Percentiles rank a stretch among this genome's conserved stretches.
Conservation (phyloP, 2,113 vertebrate genomes). For the Toxotes jaculatrix region DNA sequence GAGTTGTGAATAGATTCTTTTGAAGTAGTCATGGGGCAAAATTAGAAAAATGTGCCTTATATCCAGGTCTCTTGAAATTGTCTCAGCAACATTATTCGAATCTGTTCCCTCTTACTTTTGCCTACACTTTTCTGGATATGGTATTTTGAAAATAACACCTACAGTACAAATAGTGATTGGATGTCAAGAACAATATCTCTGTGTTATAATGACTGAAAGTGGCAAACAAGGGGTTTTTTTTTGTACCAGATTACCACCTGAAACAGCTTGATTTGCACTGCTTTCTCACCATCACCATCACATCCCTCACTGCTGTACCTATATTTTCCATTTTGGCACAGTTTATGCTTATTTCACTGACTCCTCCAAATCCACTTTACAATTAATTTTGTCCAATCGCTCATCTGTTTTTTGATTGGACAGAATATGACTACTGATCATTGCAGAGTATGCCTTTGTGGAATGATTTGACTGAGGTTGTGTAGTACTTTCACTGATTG, state of each 20-base stretch:
- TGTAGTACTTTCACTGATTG: slow-evolving; percentile 58
- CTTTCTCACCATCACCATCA: slow-evolving; percentile 41
- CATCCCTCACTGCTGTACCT: slow-evolving; percentile 26
- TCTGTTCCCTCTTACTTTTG: slow-evolving; percentile 37
- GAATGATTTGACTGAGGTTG: slow-evolving; percentile 28
- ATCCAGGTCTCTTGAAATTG: slow-evolving; percentile 57
- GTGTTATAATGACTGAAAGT: slow-evolving; percentile 32
- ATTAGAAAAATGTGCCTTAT: slow-evolving; percentile 79
- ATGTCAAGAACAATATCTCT: slow-evolving; percentile 17
- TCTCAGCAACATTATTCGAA: slow-evolving; percentile 42
- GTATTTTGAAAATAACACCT: slow-evolving; percentile 46
- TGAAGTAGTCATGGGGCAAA: slow-evolving; percentile 34
- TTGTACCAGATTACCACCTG: slow-evolving; percentile 26
- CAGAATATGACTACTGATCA: slow-evolving; percentile 74
- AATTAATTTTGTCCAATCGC: slow-evolving; percentile 35
- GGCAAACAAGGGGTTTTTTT: neutral
- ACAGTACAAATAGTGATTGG: slow-evolving; percentile 38
- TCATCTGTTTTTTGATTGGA: slow-evolving; percentile 30
- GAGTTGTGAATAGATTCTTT: slow-evolving; percentile 30
- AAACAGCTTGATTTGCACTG: slow-evolving; percentile 72
- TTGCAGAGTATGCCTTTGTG: slow-evolving; percentile 44
- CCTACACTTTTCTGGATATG: slow-evolving; percentile 49
- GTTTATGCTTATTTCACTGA: slow-evolving; percentile 20
- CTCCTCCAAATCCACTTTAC: slow-evolving; percentile 4
- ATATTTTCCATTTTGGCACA: slow-evolving; percentile 11